phyloP scores from a whole-genome alignment of 2,888 invertebrate species.

The Anoplius nigerrimus region DNA sequence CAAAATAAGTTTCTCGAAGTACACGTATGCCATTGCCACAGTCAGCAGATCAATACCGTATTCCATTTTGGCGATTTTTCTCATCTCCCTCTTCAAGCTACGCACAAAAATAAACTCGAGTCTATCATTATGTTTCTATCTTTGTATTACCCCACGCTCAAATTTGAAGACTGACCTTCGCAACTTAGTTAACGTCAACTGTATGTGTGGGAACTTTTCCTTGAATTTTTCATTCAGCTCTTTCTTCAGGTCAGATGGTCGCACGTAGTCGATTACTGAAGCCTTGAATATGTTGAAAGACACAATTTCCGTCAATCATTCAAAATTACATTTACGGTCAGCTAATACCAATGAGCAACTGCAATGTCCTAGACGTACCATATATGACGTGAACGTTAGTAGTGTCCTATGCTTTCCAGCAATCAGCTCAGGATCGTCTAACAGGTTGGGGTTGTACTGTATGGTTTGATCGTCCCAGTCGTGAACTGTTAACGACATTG shows the following conservation, averaged over 20 bases:
- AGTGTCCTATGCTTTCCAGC: constrained; percentile 92
- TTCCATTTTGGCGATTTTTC: constrained; percentile 91
- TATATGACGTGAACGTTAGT: constrained; percentile 91
- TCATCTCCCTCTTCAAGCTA: constrained; percentile 95
- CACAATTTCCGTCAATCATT: not conserved
- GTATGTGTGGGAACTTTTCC: constrained; percentile 95
- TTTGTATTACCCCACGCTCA: not conserved
- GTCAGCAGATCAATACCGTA: constrained; percentile 90
- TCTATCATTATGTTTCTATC: not conserved
- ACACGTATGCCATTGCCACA: constrained; percentile 98
- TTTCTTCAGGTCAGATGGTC: constrained; percentile 96
- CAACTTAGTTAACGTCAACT: constrained; percentile 95
- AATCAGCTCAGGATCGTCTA: constrained; percentile 95
- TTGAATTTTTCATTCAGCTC: constrained; percentile 97
- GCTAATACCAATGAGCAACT: too few species aligned
- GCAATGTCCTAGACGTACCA: constrained; percentile 74
- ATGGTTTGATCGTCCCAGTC: constrained; percentile 72
- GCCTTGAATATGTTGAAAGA: constrained; percentile 77
- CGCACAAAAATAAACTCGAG: not conserved
- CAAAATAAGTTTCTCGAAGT: constrained; percentile 96
- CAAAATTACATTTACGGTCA: too few species aligned
- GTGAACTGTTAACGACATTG: constrained; percentile 52
- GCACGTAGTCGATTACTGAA: constrained; percentile 96
- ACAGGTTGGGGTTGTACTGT: constrained; percentile 90
- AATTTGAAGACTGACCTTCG: constrained; percentile 82